Evolutionary conservation across 2,888 invertebrate species (phyloP), one percentile per base, ranked within the genome.

Genomic region (Eumacrocentrus americanus): DNA sequence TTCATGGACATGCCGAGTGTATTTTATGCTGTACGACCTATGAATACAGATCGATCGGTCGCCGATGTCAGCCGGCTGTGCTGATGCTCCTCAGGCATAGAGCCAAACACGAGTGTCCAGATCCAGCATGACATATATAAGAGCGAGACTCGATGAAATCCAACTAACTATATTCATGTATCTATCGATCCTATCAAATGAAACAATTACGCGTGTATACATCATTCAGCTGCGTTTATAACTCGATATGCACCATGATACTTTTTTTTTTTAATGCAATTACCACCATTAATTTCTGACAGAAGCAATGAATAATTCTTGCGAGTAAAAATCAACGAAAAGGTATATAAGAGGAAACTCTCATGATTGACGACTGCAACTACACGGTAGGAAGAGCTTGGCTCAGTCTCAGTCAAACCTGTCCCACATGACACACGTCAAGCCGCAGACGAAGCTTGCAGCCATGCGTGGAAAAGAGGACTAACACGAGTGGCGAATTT

Each of bases 1-100:
- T 80, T 80, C 80, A 80, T 80, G 80, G 79, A 80, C 79, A 80
- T 80, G 76, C 78, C 80, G 75, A 74, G 76, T 79, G 77, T 79
- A 80, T 79, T 80, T 80, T 80, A 79, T 79, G 75, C 75, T 73
- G 78, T 77, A 80, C 80, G 78, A 77, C 77, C 78, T 80, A 79
- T 79, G 80, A 80, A 80, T 80, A 80, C 80, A 77, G 80, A 80
- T 80, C 78, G 77, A 78, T 78, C 75, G 73, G 50, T 55, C 29
- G 52, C 37, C 1, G n/a, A 34, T n/a, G n/a, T n/a, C n/a, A n/a
- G n/a, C n/a, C n/a, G n/a, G n/a, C n/a, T n/a, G n/a, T n/a, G n/a
- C n/a, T n/a, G n/a, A n/a, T n/a, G n/a, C n/a, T n/a, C n/a, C n/a
- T n/a, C n/a, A 4, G 29, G 29, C 29, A 29, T 6, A 9, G 29